Percentiles rank a stretch among this genome's conserved stretches.
phyloP scores from a whole-genome alignment of 2,797 vertebrate species.

The Gobionotothen gibberifrons region DNA sequence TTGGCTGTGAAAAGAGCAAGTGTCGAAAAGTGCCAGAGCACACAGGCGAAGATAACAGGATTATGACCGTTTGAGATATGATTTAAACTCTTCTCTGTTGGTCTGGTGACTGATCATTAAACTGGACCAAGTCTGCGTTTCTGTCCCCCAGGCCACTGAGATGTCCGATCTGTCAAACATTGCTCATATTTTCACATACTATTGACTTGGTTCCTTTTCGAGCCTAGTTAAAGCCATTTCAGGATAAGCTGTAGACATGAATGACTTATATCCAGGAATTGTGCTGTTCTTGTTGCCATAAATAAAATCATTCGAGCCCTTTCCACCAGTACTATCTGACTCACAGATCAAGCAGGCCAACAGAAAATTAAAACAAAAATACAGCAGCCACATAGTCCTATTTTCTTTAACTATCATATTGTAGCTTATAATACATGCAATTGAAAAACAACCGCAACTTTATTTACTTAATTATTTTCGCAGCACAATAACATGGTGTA shows the following conservation, averaged over 20 bases:
- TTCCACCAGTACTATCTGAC: conserved; percentile 9
- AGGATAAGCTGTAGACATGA: conserved; percentile 26
- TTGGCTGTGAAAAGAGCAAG: conserved; percentile 31
- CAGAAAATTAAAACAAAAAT: background rate
- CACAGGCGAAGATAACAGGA: conserved; percentile 31
- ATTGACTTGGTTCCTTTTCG: conserved; percentile 11
- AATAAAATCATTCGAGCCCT: conserved; percentile 17
- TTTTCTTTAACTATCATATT: background rate
- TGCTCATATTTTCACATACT: conserved; percentile 25
- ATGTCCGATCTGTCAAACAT: conserved; percentile 29
- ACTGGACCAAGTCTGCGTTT: conserved; percentile 17
- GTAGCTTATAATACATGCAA: background rate
- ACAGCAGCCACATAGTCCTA: background rate
- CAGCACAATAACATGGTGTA: background rate
- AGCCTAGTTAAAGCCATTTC: conserved; percentile 23
- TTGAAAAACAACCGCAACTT: background rate
- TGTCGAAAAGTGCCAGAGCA: conserved; percentile 16
- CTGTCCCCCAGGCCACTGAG: conserved; percentile 7
- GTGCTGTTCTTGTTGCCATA: conserved; percentile 13
- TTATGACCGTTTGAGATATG: conserved; percentile 46
- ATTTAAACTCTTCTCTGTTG: conserved; percentile 27
- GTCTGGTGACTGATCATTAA: conserved; percentile 48
- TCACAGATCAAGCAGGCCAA: background rate
- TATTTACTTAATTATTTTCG: background rate
- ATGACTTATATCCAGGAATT: conserved; percentile 21